Evolutionary conservation across 2,888 invertebrate species (phyloP).

Genomic region (Drosophila kanekoi): DNA sequence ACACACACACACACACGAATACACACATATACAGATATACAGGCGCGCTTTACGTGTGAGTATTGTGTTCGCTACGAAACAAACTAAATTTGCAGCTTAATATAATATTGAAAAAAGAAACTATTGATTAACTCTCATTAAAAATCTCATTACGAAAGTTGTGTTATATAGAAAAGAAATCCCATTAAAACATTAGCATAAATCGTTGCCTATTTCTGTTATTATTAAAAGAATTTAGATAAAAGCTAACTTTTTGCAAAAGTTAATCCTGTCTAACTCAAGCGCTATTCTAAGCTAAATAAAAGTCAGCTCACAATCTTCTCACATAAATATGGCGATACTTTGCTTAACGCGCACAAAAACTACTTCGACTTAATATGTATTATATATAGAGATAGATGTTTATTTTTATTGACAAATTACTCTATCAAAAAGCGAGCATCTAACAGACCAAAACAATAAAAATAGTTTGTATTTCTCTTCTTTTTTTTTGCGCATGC

Average conservation of each 20-base stretch:
- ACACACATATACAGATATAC: no score
- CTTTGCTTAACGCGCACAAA: background rate
- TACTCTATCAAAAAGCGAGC: constrained; percentile 51
- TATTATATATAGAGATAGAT: constrained; percentile 13
- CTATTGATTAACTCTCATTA: no score
- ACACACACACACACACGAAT: background rate
- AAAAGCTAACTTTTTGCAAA: no score
- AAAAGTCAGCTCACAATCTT: background rate
- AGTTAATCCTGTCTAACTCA: background rate
- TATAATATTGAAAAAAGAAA: background rate
- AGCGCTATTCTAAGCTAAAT: background rate
- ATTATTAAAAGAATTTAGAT: no score
- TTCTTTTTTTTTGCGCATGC: constrained; percentile 29
- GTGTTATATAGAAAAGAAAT: no score
- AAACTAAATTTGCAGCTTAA: background rate
- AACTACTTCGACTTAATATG: constrained; percentile 3
- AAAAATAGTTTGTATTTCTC: constrained; percentile 47
- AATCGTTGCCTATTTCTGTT: no score
- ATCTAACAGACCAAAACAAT: constrained; percentile 20
- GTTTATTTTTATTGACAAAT: constrained; percentile 64
- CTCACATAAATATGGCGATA: background rate
- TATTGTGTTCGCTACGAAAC: constrained; percentile 8
- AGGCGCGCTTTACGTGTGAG: background rate
- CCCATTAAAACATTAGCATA: no score
- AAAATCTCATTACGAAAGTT: no score